Conservation (phyloP, 1,140 invertebrate species). For the Polypedilum vanderplanki region DNA sequence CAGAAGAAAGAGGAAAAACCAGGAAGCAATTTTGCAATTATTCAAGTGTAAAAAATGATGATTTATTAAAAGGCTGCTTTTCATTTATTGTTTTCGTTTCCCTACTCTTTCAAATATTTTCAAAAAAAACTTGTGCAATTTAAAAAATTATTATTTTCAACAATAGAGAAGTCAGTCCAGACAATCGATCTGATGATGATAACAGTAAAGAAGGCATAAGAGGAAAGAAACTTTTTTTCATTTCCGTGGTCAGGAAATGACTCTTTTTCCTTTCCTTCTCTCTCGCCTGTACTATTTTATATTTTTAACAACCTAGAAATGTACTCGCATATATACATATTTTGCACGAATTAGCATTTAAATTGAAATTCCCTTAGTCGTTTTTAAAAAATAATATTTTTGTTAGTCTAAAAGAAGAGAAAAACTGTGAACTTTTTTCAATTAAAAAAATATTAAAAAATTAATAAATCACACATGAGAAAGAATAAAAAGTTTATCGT, state of each 20-base stretch:
- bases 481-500: slow-evolving; percentile 12
- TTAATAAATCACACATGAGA: slow-evolving; percentile 9
- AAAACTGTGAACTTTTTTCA: neutral
- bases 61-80: neutral
- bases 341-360: neutral
- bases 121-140: too few relatives aligned
- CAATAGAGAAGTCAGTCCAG: neutral
- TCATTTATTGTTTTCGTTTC: too few relatives aligned
- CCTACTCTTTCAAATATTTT: too few relatives aligned
- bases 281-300: neutral
- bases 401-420: too few relatives aligned
- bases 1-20: neutral
- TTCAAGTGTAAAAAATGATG: slow-evolving; percentile 4
- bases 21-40: slow-evolving; percentile 7
- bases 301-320: neutral
- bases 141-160: neutral
- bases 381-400: too few relatives aligned
- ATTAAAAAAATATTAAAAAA: neutral
- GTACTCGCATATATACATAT: neutral
- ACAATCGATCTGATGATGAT: neutral
- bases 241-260: slow-evolving; percentile 16
- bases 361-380: neutral
- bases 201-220: too few relatives aligned
- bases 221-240: neutral
- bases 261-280: neutral